Conservation (phyloP, 2,113 vertebrate species). For the Leucosticte australis region DNA sequence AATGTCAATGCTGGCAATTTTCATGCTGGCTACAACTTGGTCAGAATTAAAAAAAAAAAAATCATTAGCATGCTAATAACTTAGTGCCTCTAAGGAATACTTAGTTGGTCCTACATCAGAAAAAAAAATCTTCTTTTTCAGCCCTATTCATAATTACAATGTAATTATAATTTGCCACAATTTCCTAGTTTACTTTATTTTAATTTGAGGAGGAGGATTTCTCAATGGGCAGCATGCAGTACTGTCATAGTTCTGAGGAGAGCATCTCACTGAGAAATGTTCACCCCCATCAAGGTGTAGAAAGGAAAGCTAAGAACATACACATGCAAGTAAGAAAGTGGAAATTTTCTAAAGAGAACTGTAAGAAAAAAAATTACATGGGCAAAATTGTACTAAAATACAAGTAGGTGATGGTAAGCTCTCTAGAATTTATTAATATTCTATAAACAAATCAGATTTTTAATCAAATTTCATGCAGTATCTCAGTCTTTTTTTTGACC, state of each 20-base stretch:
- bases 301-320: neutral
- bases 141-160: neutral
- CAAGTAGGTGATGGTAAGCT: neutral
- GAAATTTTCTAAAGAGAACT: neutral
- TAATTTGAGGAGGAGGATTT: neutral
- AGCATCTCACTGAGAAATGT: neutral
- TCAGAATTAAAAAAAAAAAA: neutral
- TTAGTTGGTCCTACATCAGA: neutral
- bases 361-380: neutral
- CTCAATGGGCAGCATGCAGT: neutral
- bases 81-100: neutral
- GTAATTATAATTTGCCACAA: neutral
- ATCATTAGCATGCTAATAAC: conserved; percentile 31
- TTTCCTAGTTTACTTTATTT: neutral
- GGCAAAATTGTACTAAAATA: neutral
- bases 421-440: neutral
- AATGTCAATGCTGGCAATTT: conserved; percentile 5
- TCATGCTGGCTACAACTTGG: neutral
- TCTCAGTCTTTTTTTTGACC: neutral
- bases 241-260: neutral
- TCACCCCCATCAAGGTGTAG: neutral
- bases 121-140: neutral
- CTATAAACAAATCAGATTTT: neutral
- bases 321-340: neutral
- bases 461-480: neutral